A percentile compares a stretch with the other conserved stretches of the same genome.
phyloP scores from a whole-genome alignment of 2,888 invertebrate species.

The Steinernema scapterisci region DNA sequence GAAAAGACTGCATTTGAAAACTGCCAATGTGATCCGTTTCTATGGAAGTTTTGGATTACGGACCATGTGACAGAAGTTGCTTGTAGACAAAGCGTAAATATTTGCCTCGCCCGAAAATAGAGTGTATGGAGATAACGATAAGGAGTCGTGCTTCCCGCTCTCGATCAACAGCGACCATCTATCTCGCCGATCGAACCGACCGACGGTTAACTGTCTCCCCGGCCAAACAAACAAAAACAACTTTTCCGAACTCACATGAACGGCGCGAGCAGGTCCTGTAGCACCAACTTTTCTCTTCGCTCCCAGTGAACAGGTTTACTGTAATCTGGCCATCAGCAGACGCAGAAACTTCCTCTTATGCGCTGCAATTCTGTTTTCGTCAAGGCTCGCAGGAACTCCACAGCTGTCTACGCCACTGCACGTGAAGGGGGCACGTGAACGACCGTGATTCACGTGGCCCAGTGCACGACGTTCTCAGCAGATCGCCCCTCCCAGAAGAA shows the following conservation, averaged over 20 bases:
- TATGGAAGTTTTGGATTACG: neutral
- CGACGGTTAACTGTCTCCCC: neutral
- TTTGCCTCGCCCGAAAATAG: too few species aligned
- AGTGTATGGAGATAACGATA: too few species aligned
- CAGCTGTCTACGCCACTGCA: neutral
- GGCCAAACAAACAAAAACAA: neutral
- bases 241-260: neutral
- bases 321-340: neutral
- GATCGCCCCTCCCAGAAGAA: conserved; percentile 3
- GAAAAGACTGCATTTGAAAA: neutral
- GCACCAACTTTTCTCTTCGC: too few species aligned
- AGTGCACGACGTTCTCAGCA: neutral
- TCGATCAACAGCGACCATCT: neutral
- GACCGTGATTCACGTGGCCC: conserved; percentile 1
- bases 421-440: neutral
- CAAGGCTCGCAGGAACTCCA: too few species aligned
- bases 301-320: too few species aligned
- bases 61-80: conserved; percentile 4
- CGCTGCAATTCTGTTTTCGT: neutral
- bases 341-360: neutral
- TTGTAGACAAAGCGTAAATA: neutral
- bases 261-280: neutral
- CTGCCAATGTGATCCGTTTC: neutral
- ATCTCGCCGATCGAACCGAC: neutral
- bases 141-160: neutral